Evolutionary conservation across 2,797 vertebrate species (phyloP), one percentile per base, ranked within the genome.

Genomic region (Pagetopsis macropterus): DNA sequence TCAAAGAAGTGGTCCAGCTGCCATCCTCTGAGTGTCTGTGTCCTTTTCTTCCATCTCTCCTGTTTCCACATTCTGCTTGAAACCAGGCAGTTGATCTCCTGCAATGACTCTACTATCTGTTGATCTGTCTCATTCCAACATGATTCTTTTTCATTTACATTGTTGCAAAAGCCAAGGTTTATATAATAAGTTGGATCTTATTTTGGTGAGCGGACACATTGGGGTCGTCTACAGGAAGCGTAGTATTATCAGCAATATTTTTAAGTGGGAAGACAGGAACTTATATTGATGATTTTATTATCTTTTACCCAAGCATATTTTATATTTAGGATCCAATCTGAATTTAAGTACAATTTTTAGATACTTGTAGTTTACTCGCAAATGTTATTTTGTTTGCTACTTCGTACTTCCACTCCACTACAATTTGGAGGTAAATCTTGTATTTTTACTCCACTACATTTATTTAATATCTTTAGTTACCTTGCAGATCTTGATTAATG

Each of bases 1-100:
- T 89, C 82, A 87, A 84, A 89, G 75, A 69, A 71, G 51, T 74
- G 41, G 10, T 54, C 72, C 73, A 78, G 83, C 75, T 81, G 76
- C 72, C 59, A 27, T 76, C 58, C 67, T 66, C 62, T 23, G 23
- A 54, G 59, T 40, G 59, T 72, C 61, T 19, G 45, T 65, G 65
- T 79, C 76, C 65, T 44, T 56, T 62, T 67, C 64, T 54, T 72
- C 66, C 62, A 51, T 76, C 66, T 45, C 65, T 59, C 50, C 70
- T 79, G 7, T 79, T 83, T 75, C 31, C 41, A 40, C 21, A 86
- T 86, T 87, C 76, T 77, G 44, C 79, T 77, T 84, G 81, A 87
- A 83, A 67, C 63, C 65, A 55, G 21, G 9, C 62, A 41, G 72
- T 70, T 71, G 66, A 81, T 84, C 78, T 82, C 59, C 46, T 55